Conservation (phyloP, 2,113 vertebrate genomes). For the Bungarus multicinctus region DNA sequence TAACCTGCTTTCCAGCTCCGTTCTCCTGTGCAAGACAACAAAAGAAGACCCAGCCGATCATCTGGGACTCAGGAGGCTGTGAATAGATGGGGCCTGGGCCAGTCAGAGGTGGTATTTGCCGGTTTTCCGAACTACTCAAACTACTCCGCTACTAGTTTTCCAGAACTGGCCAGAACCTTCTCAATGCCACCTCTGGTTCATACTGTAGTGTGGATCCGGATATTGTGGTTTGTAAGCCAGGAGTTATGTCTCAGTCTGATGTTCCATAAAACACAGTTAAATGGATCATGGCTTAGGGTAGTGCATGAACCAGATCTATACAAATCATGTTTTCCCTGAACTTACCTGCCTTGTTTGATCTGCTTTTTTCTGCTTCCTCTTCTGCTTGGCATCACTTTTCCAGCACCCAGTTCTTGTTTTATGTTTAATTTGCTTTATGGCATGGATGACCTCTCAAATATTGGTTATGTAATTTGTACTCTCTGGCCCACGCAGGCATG, state of each 20-base stretch:
- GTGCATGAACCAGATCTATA: neutral
- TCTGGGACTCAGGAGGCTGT: no score
- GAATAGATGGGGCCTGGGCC: no score
- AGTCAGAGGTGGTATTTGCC: no score
- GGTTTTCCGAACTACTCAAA: no score
- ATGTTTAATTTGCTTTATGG: neutral
- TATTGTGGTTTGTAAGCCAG: neutral
- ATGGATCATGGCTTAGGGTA: neutral
- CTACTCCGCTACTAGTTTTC: no score
- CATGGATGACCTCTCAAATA: neutral
- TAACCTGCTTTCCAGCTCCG: no score
- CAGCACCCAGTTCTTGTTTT: neutral
- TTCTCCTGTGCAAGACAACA: no score
- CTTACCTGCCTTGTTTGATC: neutral
- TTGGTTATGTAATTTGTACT: slow-evolving; percentile 47
- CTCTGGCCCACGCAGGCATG: slow-evolving; percentile 37
- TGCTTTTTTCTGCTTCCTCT: neutral
- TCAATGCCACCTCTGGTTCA: no score
- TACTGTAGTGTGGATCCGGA: neutral
- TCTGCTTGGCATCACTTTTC: neutral
- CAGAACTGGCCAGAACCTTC: no score
- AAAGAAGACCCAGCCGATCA: no score
- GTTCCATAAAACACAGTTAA: neutral
- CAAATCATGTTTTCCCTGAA: neutral
- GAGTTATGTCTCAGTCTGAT: neutral